Percentiles rank a stretch among this genome's conserved stretches.
Evolutionary conservation across 2,888 invertebrate genomes (phyloP).

Genomic region (Leptopilina syphax): DNA sequence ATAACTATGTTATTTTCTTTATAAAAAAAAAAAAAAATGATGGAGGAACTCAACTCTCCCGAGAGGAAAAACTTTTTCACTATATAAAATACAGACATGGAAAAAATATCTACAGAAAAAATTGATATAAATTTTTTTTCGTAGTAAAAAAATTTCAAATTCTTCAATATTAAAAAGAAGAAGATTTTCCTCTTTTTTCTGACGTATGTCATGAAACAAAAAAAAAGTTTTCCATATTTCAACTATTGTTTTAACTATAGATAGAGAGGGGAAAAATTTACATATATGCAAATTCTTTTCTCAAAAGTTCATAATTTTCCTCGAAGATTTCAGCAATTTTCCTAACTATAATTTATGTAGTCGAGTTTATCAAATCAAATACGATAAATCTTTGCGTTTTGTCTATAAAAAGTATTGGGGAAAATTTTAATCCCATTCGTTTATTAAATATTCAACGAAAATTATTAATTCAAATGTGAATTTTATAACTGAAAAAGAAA

Average conservation of each 20-base stretch:
- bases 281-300: slow-evolving; percentile 12
- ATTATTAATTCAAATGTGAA: too few species aligned
- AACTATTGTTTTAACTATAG: not conserved
- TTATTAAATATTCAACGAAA: too few species aligned
- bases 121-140: too few species aligned
- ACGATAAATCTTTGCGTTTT: not conserved
- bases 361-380: not conserved
- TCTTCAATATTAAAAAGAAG: not conserved
- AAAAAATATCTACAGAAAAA: too few species aligned
- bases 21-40: not conserved
- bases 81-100: too few species aligned
- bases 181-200: not conserved
- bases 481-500: too few species aligned
- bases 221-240: not conserved
- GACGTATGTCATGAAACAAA: not conserved
- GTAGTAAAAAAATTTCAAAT: not conserved
- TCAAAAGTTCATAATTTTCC: not conserved
- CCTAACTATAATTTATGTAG: not conserved
- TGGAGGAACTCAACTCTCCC: not conserved
- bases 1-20: slow-evolving; percentile 1
- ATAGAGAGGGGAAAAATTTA: not conserved
- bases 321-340: not conserved
- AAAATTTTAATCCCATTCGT: not conserved
- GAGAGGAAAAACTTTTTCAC: slow-evolving; percentile 9
- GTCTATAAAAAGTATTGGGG: not conserved